Conservation (phyloP, 23 tunicate species). For the Trididemnum miniatum region DNA sequence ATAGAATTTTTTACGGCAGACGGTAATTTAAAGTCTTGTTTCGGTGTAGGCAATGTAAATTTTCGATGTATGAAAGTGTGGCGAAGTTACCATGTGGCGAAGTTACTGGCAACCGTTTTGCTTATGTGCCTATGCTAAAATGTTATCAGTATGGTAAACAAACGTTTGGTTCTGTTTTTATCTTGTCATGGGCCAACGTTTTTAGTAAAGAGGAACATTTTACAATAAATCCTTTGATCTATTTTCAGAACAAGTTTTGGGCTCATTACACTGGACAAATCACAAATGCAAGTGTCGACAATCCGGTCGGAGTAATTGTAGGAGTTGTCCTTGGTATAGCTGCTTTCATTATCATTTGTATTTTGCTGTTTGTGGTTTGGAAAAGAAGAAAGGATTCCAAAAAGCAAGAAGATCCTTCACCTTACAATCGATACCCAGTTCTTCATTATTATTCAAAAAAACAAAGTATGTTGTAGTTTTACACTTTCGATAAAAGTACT, state of each 20-base stretch:
- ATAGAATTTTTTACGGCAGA: no score
- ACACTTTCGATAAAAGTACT: no score
- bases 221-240: not conserved
- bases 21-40: no score
- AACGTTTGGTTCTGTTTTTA: no score
- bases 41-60: no score
- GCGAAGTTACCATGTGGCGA: no score
- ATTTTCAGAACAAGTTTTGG: slow-evolving; percentile 30
- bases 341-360: slow-evolving; percentile 43
- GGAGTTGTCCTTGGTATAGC: slow-evolving; percentile 64
- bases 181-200: no score
- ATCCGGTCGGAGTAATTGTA: slow-evolving; percentile 73
- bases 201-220: no score
- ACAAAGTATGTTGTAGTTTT: slow-evolving; percentile 43
- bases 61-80: no score
- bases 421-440: slow-evolving; percentile 65
- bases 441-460: slow-evolving; percentile 29
- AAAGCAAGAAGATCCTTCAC: not conserved
- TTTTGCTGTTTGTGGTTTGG: slow-evolving; percentile 52
- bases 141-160: no score
- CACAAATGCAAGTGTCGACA: slow-evolving; percentile 45
- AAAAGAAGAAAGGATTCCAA: slow-evolving; percentile 45
- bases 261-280: slow-evolving; percentile 30
- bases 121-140: no score
- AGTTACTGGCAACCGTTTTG: no score